Base-by-base conservation (phyloP, 2,888 invertebrate genomes). In the Philereme vetulata region DNA sequence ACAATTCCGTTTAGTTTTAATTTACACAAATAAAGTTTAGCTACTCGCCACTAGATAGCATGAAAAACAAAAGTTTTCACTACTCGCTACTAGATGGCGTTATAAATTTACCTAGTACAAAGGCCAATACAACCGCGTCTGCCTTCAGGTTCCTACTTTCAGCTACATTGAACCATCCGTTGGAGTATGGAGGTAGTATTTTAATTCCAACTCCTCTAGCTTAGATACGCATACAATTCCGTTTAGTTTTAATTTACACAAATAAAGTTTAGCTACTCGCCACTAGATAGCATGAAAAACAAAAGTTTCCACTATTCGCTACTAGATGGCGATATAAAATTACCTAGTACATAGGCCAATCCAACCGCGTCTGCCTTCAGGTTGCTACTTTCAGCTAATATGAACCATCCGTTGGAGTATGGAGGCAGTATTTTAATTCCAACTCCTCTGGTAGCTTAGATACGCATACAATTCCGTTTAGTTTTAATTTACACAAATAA, bases 381-480 rank as follows among this genome's bases (percentile, higher is more conserved):
- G 0, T 94, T 88, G 5, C 90, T 84, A 4, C 95, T 95, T 77
- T 97, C 97, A 0, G 95, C 86, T 1, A 98, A 80, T 0, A 94
- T 95, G 72, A 96, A 97, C 98, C 98, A 98, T 0, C 98, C n/a
- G n/a, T 98, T 98, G 0, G 98, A 98, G 79, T 94, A 98, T 0
- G 97, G 96, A 0, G 97, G 97, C 0, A 97, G 97, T 3, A 96
- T 80, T 52, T 87, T 86, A 0, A 92, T 88, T 0, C 96, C 96
- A 5, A 94, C 84, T 57, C 93, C 93, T 5, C 95, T 85, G 0
- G 93, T 75, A 0, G 81, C 85, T 64, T 94, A 91, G 0, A 93
- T 82, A 0, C 94, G 82, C 7, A n/a, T n/a, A n/a, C n/a, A n/a
- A n/a, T n/a, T n/a, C n/a, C n/a, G n/a, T n/a, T n/a, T n/a, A n/a